Conservation (phyloP, 1,140 invertebrate genomes). For the Goniozus legneri region DNA sequence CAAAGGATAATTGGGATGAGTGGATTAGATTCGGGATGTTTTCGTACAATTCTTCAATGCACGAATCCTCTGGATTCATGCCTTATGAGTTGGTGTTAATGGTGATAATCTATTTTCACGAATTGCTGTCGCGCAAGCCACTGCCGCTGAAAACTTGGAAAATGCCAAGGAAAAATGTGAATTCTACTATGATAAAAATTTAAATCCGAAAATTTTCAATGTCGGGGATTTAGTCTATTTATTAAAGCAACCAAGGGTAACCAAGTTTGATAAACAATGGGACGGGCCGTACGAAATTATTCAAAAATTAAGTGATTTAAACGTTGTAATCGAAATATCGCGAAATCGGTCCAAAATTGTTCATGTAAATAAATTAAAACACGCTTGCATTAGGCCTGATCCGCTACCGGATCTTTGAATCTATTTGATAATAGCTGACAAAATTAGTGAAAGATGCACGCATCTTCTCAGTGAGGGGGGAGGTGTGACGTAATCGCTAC, state of each 20-base stretch:
- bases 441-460: too few species aligned
- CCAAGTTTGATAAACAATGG: conserved; percentile 9
- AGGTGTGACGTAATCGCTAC: too few species aligned
- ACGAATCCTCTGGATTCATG: neutral
- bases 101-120: too few species aligned
- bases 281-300: conserved; percentile 1
- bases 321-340: conserved; percentile 6
- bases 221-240: neutral
- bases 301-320: conserved; percentile 9
- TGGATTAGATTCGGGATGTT: neutral
- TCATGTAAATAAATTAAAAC: neutral
- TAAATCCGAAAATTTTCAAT: conserved; percentile 6
- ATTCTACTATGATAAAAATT: conserved; percentile 17
- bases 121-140: too few species aligned
- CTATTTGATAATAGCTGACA: too few species aligned
- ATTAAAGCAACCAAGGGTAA: conserved; percentile 2
- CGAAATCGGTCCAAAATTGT: neutral
- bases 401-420: too few species aligned
- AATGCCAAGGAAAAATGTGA: too few species aligned
- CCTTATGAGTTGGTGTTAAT: neutral
- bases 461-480: too few species aligned
- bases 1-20: neutral
- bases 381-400: too few species aligned
- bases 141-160: too few species aligned
- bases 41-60: neutral